Base-by-base conservation (phyloP, 2,888 invertebrate species). In the Fabriciana adippe region DNA sequence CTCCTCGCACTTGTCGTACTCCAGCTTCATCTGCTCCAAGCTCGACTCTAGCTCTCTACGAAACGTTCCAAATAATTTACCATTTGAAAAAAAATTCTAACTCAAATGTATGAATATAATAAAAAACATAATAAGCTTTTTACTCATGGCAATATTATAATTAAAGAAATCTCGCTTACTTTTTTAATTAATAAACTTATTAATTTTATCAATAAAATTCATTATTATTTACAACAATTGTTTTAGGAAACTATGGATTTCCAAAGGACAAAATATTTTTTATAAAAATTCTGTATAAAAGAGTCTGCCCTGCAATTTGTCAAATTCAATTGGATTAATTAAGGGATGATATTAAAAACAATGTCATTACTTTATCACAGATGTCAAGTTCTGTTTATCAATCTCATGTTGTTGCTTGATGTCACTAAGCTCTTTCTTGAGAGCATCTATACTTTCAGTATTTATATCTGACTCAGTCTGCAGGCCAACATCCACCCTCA, bases 1-100 rank as follows among this genome's bases (percentile, higher is more conserved):
- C 83, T 97, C 97, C 83, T 97, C 97, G 83, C 97, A 96, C 70
- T 95, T 95, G 78, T 97, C 97, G 82, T 96, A 97, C 81, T 97
- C 97, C 55, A 93, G 93, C 76, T 94, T 94, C 88, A 97, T 89
- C 79, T 96, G 93, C 81, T 97, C 96, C 66, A 97, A 87, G 77
- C 96, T 96, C 61, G 88, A 88, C 85, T 97, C 97, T 60, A 97
- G 87, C 70, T 96, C 96, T 67, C 93, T 93, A 81, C 93, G 50
- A 26, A 16, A 8, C n/a, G 16, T 35, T 6, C 6, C 16, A 26
- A 31, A n/a, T 55, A 31, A 31, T 15, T 51, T 51, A 18, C 18
- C 18, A 18, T 18, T 18, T 51, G 8, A 11, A 51, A 18, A 21
- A 51, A 8, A 51, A 16, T 18, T 26, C 26, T 4, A 26, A 26